These are phyloP conservation scores for Drosophila nigrodunni DNA, from an alignment of 1,140 invertebrate genomes.

Conservation along the genomic window DNA sequence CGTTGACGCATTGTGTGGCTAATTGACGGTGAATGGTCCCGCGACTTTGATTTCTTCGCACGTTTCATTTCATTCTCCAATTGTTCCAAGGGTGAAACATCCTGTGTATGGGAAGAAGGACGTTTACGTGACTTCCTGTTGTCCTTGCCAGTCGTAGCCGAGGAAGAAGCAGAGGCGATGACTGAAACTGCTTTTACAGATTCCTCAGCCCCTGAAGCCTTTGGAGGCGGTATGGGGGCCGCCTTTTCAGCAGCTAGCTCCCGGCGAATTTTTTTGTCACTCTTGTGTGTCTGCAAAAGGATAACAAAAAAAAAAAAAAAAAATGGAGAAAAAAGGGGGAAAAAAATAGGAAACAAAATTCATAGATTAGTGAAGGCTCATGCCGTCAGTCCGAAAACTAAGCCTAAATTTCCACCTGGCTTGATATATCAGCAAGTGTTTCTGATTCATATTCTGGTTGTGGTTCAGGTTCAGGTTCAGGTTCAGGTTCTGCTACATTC, in stretches of 20 bases:
- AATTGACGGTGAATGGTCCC: too few relatives aligned
- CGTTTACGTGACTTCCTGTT: slow-evolving; percentile 8
- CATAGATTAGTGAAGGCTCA: slow-evolving; percentile 39
- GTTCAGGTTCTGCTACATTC: slow-evolving; percentile 8
- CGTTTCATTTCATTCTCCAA: neutral
- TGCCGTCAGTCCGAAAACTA: slow-evolving; percentile 6
- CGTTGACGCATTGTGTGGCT: neutral
- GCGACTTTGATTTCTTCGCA: neutral
- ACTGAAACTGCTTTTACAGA: neutral
- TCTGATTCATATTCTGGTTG: slow-evolving; percentile 26
- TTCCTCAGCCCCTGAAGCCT: neutral
- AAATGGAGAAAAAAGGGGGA: slow-evolving; percentile 4
- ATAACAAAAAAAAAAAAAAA: neutral
- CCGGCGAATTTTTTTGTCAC: neutral
- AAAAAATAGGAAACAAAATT: slow-evolving; percentile 20
- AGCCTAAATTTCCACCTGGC: slow-evolving; percentile 56
- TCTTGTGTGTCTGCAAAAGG: slow-evolving; percentile 7
- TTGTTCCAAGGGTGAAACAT: neutral
- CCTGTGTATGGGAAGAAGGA: neutral
- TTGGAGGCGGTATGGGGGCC: neutral
- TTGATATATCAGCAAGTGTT: slow-evolving; percentile 31
- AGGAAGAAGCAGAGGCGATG: neutral
- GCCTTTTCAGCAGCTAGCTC: neutral
- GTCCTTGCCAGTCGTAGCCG: neutral
- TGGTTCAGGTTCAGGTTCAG: slow-evolving; percentile 3